A percentile compares a stretch with the other conserved stretches of the same genome.
These are phyloP conservation scores for Scaptomyza reducta DNA, from an alignment of 2,888 invertebrate species.

Conservation along the genomic window DNA sequence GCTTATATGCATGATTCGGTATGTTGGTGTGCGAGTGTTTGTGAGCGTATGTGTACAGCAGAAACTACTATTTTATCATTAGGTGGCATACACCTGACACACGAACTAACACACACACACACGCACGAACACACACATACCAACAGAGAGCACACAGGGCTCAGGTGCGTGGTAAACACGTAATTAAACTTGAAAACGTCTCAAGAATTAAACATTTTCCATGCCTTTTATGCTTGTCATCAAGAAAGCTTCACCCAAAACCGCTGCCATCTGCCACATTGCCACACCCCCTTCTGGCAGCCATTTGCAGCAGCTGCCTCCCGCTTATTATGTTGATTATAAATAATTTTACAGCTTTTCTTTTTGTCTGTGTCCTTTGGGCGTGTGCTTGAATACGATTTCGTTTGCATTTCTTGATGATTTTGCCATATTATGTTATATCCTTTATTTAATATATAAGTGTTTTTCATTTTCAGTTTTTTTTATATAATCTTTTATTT, in stretches of 20 bases:
- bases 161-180: constrained; percentile 65
- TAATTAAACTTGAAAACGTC: constrained; percentile 76
- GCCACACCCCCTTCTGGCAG: constrained; percentile 35
- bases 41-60: background rate
- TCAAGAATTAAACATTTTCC: constrained; percentile 68
- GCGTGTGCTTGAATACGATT: constrained; percentile 21
- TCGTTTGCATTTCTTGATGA: constrained; percentile 28
- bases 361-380: constrained; percentile 18
- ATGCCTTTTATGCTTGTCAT: constrained; percentile 65
- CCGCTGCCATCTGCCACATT: constrained; percentile 14
- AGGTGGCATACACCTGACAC: constrained; percentile 29
- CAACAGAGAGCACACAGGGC: constrained; percentile 2
- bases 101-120: constrained; percentile 13
- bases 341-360: constrained; percentile 73
- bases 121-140: constrained; percentile 14
- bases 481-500: no score
- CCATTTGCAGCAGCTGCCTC: constrained; percentile 72
- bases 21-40: no score
- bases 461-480: no score
- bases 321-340: constrained; percentile 73
- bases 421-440: constrained; percentile 7
- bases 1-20: background rate
- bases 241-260: constrained; percentile 45
- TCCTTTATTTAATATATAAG: background rate
- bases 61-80: constrained; percentile 33